Base-by-base conservation (phyloP, 1,140 invertebrate genomes). In the Zelostemma sp. region DNA sequence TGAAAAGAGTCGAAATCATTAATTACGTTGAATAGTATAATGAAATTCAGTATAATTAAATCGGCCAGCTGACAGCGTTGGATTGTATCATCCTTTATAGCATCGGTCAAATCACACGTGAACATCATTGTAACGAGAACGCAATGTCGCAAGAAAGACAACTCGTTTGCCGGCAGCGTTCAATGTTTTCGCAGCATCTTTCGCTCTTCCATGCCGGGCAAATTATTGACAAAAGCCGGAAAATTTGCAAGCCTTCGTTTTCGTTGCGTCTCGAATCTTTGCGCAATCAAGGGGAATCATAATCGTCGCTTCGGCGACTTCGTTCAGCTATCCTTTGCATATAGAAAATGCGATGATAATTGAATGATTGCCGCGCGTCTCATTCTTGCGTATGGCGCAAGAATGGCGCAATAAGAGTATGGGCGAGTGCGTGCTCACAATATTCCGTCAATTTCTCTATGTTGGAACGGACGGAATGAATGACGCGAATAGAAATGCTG, bases 401-500 rank as follows among this genome's bases (percentile, higher is more conserved):
- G n/a, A n/a, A n/a, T n/a, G n/a, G n/a, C n/a, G n/a, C n/a, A n/a
- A n/a, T n/a, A n/a, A n/a, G n/a, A n/a, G n/a, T n/a, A n/a, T n/a
- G n/a, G n/a, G n/a, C n/a, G n/a, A n/a, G n/a, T n/a, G n/a, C n/a
- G n/a, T n/a, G n/a, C n/a, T n/a, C n/a, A n/a, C n/a, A n/a, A n/a
- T n/a, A n/a, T n/a, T n/a, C n/a, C n/a, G n/a, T n/a, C n/a, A n/a
- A n/a, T n/a, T n/a, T n/a, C n/a, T 46, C 2, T 21, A 46, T 11
- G 15, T 18, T 12, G 12, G 25, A 55, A 53, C 57, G 53, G 43
- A n/a, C 25, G 62, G 56, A 58, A 58, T 47, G 51, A 58, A 61
- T 58, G 21, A 49, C 47, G 46, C 35, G 56, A 67, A 63, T 60
- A 67, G 47, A 40, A 63, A 53, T 64, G 60, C 43, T 54, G 57